Evolutionary conservation across 2,113 vertebrate genomes (phyloP), one percentile per base, ranked within the genome.

Genomic region (Microtus oregoni): DNA sequence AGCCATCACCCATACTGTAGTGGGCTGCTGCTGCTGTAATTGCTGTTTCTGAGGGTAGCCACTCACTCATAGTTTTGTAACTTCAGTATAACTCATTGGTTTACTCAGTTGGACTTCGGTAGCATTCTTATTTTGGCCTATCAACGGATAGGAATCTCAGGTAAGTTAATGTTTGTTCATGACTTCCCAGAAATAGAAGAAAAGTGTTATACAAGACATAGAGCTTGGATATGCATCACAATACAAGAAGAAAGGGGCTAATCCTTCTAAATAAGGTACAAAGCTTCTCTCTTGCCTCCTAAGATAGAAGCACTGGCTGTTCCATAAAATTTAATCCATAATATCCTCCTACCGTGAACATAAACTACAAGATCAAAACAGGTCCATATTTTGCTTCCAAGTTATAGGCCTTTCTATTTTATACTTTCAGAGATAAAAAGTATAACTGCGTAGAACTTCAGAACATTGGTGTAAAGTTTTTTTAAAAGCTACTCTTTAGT

Each of bases 351-450:
- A 86, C 38, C 14, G 22, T 8, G 63, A 61, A 58, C 8, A 2
- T 63, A n/a, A 83, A 88, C 79, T 61, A 65, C 41, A n/a, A 65
- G 50, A 30, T 41, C 7, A 90, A 65, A 96, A 81, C 26, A 30
- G 20, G 7, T 50, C 70, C 61, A 26, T 32, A 15, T 85, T 94
- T 82, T 79, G 50, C 55, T 93, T 85, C 79, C 70, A 81, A 65
- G 73, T 87, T 70, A 90, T 35, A 85, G 65, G n/a, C 15, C 63
- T 86, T 92, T 26, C 79, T 41, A 44, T 91, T 65, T 94, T 91
- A 87, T 41, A 94, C 55, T 85, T 92, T 78, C 15, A 70, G 61
- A 77, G 52, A 89, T 77, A 78, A 90, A 88, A 70, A 70, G 67
- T 24, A 63, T 73, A 92, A 26, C 50, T 24, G 67, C 83, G 41